phyloP scores from a whole-genome alignment of 2,797 vertebrate species.

The Peromyscus nudipes region DNA sequence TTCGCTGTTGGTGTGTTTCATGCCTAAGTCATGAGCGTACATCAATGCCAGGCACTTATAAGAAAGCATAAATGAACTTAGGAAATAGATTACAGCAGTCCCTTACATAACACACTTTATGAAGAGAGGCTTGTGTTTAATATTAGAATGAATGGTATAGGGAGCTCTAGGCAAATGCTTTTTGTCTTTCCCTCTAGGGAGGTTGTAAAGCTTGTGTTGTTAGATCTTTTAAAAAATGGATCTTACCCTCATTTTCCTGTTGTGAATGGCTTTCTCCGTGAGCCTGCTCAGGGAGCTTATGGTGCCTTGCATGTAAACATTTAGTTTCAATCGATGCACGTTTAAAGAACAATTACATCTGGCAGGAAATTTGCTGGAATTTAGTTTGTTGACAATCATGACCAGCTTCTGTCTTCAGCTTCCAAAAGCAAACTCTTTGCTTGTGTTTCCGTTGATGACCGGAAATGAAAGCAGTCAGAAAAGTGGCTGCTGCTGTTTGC shows the following conservation, averaged over 20 bases:
- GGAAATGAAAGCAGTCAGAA: not conserved
- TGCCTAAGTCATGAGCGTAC: constrained; percentile 57
- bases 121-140: constrained; percentile 65
- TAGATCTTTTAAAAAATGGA: constrained; percentile 4
- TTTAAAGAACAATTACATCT: not conserved
- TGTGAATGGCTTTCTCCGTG: not conserved
- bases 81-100: constrained; percentile 58
- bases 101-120: constrained; percentile 57
- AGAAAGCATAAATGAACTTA: constrained; percentile 65
- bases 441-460: not conserved
- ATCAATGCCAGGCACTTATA: constrained; percentile 18
- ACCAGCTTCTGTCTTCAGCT: not conserved
- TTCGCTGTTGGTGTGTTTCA: not conserved
- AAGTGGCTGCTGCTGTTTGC: not conserved
- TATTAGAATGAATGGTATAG: constrained; percentile 45
- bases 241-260: not conserved
- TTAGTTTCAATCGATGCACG: not conserved
- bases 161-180: constrained; percentile 11
- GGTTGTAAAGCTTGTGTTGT: constrained; percentile 50
- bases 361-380: constrained; percentile 20
- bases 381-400: not conserved
- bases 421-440: not conserved
- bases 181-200: constrained; percentile 46
- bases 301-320: not conserved
- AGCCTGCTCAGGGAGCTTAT: not conserved